Percentiles rank a stretch among this genome's conserved stretches.
These are phyloP conservation scores for Lophotriccus pileatus DNA, from an alignment of 2,797 vertebrate species.

Conservation along the genomic window DNA sequence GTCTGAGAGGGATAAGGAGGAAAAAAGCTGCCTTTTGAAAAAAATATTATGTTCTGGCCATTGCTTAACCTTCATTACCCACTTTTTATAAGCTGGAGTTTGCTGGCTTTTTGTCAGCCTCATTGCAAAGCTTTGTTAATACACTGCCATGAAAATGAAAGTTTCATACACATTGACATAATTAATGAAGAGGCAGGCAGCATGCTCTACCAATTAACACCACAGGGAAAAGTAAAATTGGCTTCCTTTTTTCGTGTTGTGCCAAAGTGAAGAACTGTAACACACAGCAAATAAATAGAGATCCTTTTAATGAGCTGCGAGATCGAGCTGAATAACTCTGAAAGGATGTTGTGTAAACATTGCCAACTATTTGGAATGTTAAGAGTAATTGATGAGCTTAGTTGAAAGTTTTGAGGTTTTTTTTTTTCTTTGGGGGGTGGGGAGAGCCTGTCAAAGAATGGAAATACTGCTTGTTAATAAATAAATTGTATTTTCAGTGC, in stretches of 20 bases:
- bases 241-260: constrained; percentile 83
- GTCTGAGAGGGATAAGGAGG: background rate
- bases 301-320: constrained; percentile 87
- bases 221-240: constrained; percentile 88
- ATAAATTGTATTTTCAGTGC: background rate
- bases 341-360: constrained; percentile 80
- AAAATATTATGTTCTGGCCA: constrained; percentile 13
- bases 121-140: constrained; percentile 77
- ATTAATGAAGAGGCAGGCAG: constrained; percentile 91
- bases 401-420: constrained; percentile 56
- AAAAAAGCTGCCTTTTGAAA: constrained; percentile 15
- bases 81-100: constrained; percentile 18
- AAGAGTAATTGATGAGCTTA: constrained; percentile 80
- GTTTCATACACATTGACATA: constrained; percentile 84
- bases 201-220: constrained; percentile 90
- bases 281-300: constrained; percentile 86
- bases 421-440: background rate
- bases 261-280: constrained; percentile 87
- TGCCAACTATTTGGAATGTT: constrained; percentile 78
- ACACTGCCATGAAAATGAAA: constrained; percentile 75
- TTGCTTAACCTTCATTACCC: constrained; percentile 59
- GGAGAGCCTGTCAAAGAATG: background rate
- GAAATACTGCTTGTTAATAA: constrained; percentile 55
- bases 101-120: constrained; percentile 72
- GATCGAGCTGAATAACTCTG: constrained; percentile 78